A percentile compares a stretch with the other conserved stretches of the same genome.
Conservation (phyloP, 1,140 invertebrate genomes). For the Kradibia gibbosae region DNA sequence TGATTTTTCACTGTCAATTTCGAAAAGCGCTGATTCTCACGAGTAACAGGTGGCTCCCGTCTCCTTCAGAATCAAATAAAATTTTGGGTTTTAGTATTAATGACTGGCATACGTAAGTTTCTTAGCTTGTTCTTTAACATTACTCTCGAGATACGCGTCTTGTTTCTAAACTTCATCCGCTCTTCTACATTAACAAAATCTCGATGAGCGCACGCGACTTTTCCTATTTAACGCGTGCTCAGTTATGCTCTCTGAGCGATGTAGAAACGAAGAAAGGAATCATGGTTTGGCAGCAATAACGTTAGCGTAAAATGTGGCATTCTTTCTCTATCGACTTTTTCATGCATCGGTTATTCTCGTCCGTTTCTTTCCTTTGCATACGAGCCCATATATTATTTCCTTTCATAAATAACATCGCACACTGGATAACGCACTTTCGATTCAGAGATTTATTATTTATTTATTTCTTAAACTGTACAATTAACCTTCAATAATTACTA, state of each 20-base stretch:
- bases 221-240: background rate
- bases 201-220: background rate
- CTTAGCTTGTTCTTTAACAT: constrained; percentile 34
- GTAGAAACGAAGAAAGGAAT: background rate
- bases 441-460: constrained; percentile 41
- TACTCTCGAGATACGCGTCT: constrained; percentile 27
- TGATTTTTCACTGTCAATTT: background rate
- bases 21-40: background rate
- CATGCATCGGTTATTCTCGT: constrained; percentile 12
- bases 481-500: constrained; percentile 50
- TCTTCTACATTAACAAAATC: background rate
- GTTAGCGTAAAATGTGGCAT: background rate
- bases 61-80: constrained; percentile 13
- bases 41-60: background rate
- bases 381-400: constrained; percentile 36
- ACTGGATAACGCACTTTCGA: constrained; percentile 44
- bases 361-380: background rate
- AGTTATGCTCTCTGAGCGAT: background rate
- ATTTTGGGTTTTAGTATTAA: constrained; percentile 72
- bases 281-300: background rate
- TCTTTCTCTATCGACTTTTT: background rate
- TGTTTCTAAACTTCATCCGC: constrained; percentile 24
- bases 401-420: constrained; percentile 38
- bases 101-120: constrained; percentile 52
- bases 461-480: constrained; percentile 46